Evolutionary conservation across 2,797 vertebrate genomes (phyloP).

Genomic region (Schizopygopsis malacanthus): DNA sequence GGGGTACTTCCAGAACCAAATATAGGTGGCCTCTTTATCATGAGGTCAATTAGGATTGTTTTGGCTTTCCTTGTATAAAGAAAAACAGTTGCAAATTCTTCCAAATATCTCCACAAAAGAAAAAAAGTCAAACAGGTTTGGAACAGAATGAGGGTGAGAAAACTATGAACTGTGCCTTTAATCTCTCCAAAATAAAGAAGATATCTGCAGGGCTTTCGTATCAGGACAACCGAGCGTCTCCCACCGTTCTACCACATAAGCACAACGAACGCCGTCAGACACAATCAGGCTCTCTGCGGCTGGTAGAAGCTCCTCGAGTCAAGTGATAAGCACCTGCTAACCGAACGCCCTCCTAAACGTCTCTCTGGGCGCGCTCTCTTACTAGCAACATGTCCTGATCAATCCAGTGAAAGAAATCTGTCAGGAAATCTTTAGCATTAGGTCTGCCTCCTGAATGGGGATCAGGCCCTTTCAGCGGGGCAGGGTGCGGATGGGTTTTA

Average conservation of each 20-base stretch:
- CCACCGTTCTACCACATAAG: slow-evolving; percentile 75
- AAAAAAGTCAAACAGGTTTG: not conserved
- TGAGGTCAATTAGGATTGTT: not conserved
- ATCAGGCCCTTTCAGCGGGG: slow-evolving; percentile 76
- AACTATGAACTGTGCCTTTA: not conserved
- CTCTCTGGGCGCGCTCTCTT: slow-evolving; percentile 48
- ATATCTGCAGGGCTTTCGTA: slow-evolving; percentile 31
- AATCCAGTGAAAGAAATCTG: slow-evolving; percentile 83
- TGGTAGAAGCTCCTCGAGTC: slow-evolving; percentile 69
- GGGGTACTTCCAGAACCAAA: not conserved
- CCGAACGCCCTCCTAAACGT: slow-evolving; percentile 30
- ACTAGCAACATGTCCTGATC: slow-evolving; percentile 80
- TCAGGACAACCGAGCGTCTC: slow-evolving; percentile 59
- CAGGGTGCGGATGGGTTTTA: slow-evolving; percentile 78
- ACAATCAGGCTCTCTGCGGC: slow-evolving; percentile 56
- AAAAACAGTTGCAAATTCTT: not conserved
- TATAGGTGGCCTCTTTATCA: not conserved
- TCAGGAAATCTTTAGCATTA: slow-evolving; percentile 85
- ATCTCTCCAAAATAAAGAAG: slow-evolving; percentile 18
- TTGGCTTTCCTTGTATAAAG: not conserved
- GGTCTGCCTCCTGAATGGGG: slow-evolving; percentile 75
- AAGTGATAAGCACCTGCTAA: slow-evolving; percentile 69
- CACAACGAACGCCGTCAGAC: slow-evolving; percentile 63
- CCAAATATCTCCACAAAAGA: not conserved
- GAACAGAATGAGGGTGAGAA: not conserved